Conservation (phyloP, 2,113 vertebrate species). For the Myotis yumanensis region DNA sequence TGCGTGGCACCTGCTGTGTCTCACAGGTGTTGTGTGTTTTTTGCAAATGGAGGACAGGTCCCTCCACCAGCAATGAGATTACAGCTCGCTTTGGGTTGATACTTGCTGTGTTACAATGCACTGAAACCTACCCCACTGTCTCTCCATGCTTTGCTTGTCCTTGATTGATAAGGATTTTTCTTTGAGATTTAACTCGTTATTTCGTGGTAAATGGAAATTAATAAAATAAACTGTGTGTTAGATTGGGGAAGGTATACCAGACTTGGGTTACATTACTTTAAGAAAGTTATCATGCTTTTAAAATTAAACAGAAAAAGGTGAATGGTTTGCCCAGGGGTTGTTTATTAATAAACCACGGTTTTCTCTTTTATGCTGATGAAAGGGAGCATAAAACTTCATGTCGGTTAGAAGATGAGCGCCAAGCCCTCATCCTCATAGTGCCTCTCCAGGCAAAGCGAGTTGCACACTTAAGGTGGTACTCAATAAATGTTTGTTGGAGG, state of each 20-base stretch:
- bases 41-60: background rate
- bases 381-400: background rate
- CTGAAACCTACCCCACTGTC: background rate
- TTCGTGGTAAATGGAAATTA: background rate
- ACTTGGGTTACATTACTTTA: background rate
- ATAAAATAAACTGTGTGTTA: background rate
- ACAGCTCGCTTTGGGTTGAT: background rate
- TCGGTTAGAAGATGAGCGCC: background rate
- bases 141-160: background rate
- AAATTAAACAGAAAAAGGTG: background rate
- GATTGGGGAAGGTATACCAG: background rate
- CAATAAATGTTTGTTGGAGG: conserved; percentile 50
- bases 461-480: background rate
- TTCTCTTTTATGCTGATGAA: background rate
- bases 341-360: background rate
- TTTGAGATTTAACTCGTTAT: background rate
- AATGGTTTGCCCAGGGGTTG: background rate
- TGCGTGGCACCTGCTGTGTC: background rate
- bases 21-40: background rate
- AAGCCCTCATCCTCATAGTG: background rate
- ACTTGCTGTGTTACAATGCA: background rate
- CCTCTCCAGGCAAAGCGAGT: background rate
- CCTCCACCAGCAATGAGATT: background rate
- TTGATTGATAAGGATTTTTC: background rate
- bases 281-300: background rate